These are phyloP conservation scores for Tachystola acroxantha DNA, from an alignment of 2,888 invertebrate species.

Conservation along the genomic window DNA sequence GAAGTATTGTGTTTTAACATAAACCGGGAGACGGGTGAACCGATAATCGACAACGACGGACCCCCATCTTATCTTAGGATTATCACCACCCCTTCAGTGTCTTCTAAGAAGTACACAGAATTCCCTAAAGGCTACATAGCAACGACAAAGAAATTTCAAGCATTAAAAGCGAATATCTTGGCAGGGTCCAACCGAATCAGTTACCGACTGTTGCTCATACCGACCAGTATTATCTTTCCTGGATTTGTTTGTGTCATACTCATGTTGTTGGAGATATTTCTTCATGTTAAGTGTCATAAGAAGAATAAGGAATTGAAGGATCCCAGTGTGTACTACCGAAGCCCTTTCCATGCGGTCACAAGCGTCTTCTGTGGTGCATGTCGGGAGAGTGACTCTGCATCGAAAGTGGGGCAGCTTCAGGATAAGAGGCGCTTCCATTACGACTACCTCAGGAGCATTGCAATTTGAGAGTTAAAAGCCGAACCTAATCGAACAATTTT, in stretches of 20 bases:
- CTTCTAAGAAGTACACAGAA: conserved; percentile 24
- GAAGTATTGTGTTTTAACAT: conserved; percentile 59
- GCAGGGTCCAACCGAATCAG: conserved; percentile 58
- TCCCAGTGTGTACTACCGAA: conserved; percentile 80
- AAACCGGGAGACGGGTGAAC: conserved; percentile 76
- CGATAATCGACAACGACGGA: conserved; percentile 26
- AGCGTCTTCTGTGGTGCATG: conserved; percentile 84
- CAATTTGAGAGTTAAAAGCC: too few relatives aligned
- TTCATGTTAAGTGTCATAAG: conserved; percentile 83
- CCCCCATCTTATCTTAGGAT: conserved; percentile 9
- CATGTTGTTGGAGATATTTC: conserved; percentile 75
- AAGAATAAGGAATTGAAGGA: conserved; percentile 80
- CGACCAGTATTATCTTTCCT: conserved; percentile 77
- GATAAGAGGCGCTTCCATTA: conserved; percentile 74
- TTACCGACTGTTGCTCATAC: conserved; percentile 76
- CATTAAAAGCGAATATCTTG: conserved; percentile 51
- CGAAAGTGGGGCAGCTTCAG: conserved; percentile 81
- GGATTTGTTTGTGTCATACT: conserved; percentile 70
- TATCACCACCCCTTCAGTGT: not conserved
- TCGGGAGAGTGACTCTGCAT: conserved; percentile 79
- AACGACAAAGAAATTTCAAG: conserved; percentile 50
- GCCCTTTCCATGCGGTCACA: conserved; percentile 82
- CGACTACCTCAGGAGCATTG: conserved; percentile 54
- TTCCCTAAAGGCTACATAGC: conserved; percentile 46
- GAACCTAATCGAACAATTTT: too few relatives aligned